Conservation (phyloP, 2,888 invertebrate genomes). For the Lochmaea crataegi region DNA sequence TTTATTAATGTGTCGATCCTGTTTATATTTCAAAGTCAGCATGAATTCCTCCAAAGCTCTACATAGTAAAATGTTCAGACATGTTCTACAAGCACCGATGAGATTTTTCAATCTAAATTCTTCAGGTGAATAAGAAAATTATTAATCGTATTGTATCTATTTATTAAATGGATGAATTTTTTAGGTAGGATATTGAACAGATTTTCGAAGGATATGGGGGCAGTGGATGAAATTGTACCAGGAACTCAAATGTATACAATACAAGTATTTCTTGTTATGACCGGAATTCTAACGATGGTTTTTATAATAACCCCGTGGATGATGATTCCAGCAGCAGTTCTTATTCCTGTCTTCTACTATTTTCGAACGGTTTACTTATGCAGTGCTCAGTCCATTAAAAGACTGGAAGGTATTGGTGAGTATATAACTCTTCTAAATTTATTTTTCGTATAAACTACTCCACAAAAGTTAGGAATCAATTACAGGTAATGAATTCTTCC, state of each 20-base stretch:
- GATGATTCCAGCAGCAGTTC: conserved; percentile 72
- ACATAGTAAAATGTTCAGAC: conserved; percentile 83
- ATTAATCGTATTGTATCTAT: too few species aligned
- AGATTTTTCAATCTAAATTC: conserved; percentile 88
- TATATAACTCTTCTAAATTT: too few species aligned
- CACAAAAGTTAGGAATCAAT: too few species aligned
- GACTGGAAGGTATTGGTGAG: conserved; percentile 69
- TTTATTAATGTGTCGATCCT: conserved; percentile 73
- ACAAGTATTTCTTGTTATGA: conserved; percentile 75
- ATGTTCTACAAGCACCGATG: conserved; percentile 80
- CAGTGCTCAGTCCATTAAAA: conserved; percentile 79
- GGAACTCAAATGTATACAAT: conserved; percentile 73
- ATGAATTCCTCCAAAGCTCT: conserved; percentile 80
- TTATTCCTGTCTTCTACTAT: conserved; percentile 73
- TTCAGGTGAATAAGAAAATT: conserved; percentile 68
- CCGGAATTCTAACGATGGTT: conserved; percentile 72
- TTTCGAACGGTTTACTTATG: conserved; percentile 75
- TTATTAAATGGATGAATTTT: background rate
- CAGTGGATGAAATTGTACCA: conserved; percentile 79
- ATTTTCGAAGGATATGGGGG: conserved; percentile 86
- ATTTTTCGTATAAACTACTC: too few species aligned
- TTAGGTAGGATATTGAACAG: conserved; percentile 81
- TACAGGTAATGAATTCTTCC: too few species aligned
- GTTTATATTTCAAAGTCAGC: conserved; percentile 79
- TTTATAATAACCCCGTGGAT: conserved; percentile 78